These are phyloP conservation scores for Micropoecilia bifurca DNA, from an alignment of 2,797 vertebrate species.

Conservation along the genomic window DNA sequence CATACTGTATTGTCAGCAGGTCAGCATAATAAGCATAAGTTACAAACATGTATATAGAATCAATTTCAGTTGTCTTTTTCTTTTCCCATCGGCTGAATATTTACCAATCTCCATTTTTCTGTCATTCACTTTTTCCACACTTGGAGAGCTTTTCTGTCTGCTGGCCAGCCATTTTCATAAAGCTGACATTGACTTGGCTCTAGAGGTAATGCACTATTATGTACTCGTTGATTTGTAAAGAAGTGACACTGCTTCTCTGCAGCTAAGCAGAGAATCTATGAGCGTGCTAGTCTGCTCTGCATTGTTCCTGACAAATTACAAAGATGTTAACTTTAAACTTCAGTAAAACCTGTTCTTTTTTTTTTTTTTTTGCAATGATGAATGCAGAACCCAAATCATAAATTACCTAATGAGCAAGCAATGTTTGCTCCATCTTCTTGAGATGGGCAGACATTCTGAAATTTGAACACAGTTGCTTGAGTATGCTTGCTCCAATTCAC, in stretches of 20 bases:
- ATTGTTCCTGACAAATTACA: constrained; percentile 20
- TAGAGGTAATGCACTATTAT: constrained; percentile 44
- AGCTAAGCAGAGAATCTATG: constrained; percentile 33
- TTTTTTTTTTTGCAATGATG: background rate
- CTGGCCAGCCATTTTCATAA: constrained; percentile 39
- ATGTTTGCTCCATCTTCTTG: constrained; percentile 50
- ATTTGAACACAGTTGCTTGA: constrained; percentile 61
- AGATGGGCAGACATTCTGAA: constrained; percentile 45
- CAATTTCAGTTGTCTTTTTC: constrained; percentile 27
- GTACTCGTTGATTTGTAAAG: constrained; percentile 54
- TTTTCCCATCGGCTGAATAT: constrained; percentile 24
- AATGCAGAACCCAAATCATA: constrained; percentile 15
- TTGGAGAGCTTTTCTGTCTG: constrained; percentile 17
- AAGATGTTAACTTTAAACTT: constrained; percentile 29
- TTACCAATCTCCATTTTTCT: constrained; percentile 15
- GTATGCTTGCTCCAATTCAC: constrained; percentile 60
- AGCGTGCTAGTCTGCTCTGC: constrained; percentile 37
- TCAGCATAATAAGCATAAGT: constrained; percentile 35
- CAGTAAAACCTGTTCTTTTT: background rate
- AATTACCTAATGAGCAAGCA: constrained; percentile 38
- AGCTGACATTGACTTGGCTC: constrained; percentile 43
- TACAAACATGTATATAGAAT: constrained; percentile 38
- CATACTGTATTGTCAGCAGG: constrained; percentile 25
- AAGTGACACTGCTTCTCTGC: constrained; percentile 46
- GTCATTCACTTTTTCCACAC: constrained; percentile 3